Conservation (phyloP, 2,113 vertebrate species). For the Psophia crepitans region DNA sequence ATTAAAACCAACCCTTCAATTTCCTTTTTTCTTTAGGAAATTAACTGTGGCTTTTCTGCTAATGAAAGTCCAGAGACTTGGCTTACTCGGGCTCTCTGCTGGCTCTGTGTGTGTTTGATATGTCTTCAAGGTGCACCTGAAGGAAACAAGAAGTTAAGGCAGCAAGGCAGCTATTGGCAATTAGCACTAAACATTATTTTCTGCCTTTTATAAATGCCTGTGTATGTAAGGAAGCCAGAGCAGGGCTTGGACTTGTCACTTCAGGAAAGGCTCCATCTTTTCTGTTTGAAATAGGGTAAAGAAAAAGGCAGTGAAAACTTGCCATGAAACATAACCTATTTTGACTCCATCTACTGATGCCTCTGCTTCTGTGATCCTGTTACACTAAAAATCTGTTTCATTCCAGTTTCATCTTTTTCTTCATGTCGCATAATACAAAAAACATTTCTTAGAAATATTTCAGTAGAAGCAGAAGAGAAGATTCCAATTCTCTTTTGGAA, state of each 20-base stretch:
- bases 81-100: slow-evolving; percentile 6
- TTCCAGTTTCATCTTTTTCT: not conserved
- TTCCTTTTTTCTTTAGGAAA: slow-evolving; percentile 62
- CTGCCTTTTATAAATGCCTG: not conserved
- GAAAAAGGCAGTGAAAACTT: not conserved
- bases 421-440: not conserved
- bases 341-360: not conserved
- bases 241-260: not conserved
- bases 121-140: slow-evolving; percentile 41
- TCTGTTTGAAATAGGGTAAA: not conserved
- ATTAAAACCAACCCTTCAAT: slow-evolving; percentile 68
- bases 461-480: no score
- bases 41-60: slow-evolving; percentile 58
- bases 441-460: not conserved
- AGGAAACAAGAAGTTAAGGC: slow-evolving; percentile 12
- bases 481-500: no score
- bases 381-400: not conserved
- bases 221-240: not conserved
- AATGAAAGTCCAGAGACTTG: slow-evolving; percentile 47
- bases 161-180: not conserved
- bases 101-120: slow-evolving; percentile 4
- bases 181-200: not conserved
- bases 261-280: not conserved
- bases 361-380: not conserved
- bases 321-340: not conserved